Conservation (phyloP, 2,113 vertebrate species). For the Circaetus gallicus region DNA sequence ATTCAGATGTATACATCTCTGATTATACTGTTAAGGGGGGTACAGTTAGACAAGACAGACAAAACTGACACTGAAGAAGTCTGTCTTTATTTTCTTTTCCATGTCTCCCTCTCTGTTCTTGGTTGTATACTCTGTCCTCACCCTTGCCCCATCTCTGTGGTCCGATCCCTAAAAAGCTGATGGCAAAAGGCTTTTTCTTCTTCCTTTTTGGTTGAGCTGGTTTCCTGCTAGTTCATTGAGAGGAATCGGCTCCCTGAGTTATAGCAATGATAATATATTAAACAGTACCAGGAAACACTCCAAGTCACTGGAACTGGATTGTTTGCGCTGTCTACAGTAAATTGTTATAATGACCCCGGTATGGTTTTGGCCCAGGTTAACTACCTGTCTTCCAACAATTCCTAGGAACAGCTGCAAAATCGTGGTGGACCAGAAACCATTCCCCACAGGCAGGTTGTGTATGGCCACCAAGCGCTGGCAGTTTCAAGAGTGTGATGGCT, state of each 20-base stretch:
- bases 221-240: not conserved
- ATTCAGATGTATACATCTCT: not conserved
- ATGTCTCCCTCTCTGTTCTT: not conserved
- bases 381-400: not conserved
- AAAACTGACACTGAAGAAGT: not conserved
- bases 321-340: conserved; percentile 1
- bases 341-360: not conserved
- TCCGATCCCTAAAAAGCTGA: not conserved
- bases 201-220: not conserved
- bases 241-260: not conserved
- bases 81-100: not conserved
- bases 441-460: not conserved
- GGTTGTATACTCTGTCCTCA: not conserved
- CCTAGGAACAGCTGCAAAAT: conserved; percentile 17
- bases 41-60: not conserved
- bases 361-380: conserved; percentile 7
- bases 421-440: not conserved
- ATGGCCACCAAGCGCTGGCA: not conserved
- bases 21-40: not conserved
- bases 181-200: not conserved
- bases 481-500: not conserved
- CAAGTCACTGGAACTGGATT: not conserved
- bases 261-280: not conserved
- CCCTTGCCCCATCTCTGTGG: not conserved
- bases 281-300: conserved; percentile 21